A percentile compares a stretch with the other conserved stretches of the same genome.
These are phyloP conservation scores for Myotis yumanensis DNA, from an alignment of 2,113 vertebrate species.

Conservation along the genomic window DNA sequence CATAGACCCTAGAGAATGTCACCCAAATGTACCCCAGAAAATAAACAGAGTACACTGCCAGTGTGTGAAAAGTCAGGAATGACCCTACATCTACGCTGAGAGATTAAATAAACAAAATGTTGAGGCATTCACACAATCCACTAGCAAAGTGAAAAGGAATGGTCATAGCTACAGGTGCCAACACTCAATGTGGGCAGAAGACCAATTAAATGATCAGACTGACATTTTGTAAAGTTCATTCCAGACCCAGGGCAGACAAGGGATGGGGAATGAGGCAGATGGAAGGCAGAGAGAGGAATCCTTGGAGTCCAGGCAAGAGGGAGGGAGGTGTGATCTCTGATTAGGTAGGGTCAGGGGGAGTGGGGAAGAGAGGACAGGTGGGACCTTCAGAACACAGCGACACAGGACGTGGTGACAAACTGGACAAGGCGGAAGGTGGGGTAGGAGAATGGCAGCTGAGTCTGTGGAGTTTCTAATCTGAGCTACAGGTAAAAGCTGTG, in stretches of 20 bases:
- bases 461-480: background rate
- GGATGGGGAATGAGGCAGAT: accelerated
- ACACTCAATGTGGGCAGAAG: no score
- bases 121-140: accelerated
- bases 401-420: accelerated
- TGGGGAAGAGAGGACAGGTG: background rate
- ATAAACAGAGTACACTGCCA: background rate
- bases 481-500: background rate
- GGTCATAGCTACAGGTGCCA: accelerated
- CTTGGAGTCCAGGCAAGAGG: background rate
- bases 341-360: accelerated
- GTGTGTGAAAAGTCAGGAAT: no score
- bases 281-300: no score
- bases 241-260: no score
- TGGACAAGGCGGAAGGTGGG: accelerated
- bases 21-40: background rate
- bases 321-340: background rate
- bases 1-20: background rate
- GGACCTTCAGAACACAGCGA: accelerated
- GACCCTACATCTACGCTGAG: accelerated
- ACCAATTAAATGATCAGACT: background rate
- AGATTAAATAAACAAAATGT: no score
- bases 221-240: background rate
- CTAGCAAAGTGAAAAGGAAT: accelerated
- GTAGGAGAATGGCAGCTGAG: accelerated